Base-by-base conservation (phyloP, 92 coral and sea anemone species). In the Desmophyllum pertusum region DNA sequence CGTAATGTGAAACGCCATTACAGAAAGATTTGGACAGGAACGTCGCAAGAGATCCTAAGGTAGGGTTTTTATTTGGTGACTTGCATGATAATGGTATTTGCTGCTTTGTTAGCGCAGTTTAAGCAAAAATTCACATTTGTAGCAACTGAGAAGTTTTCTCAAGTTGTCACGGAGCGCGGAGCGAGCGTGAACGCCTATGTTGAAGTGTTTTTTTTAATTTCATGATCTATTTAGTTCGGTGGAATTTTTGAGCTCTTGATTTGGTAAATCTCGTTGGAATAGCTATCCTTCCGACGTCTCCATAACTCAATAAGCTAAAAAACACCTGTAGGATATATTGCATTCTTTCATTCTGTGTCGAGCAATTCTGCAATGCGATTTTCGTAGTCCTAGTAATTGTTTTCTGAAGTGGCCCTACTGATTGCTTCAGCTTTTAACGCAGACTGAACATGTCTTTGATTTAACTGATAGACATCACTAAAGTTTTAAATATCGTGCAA, bases 271-370 rank as follows among this genome's bases (percentile, higher is more conserved):
- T 67, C 19, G 43, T 67, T 67, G 36, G 29, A 19, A 19, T 7
- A 19, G 73, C 43, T 67, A 36, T 19, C 75, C 33, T 71, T 71
- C 76, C 35, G 55, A 71, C 7, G 6, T 71, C 52, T 29, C 21
- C 55, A 41, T 13, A 15, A 72, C 37, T 72, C 31, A 27, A 18
- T 72, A 72, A 72, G 38, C 77, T 72, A 37, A 51, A 75, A 53
- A 37, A 23, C 63, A 51, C 45, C 65, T 75, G 80, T 75, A n/a
- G 27, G 0, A 36, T 23, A 21, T 8, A 8, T 33, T 18, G 10
- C 80, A 33, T 52, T 75, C 33, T 51, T 75, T 35, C 5, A 21
- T 75, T 33, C 66, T 36, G 21, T 1, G 40, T 53, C 35, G 42
- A 18, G 23, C 61, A 48, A 29, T 13, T 30, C 45, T 19, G 62